phyloP scores from a whole-genome alignment of 1,140 invertebrate genomes.

The Cotesia vestalis region DNA sequence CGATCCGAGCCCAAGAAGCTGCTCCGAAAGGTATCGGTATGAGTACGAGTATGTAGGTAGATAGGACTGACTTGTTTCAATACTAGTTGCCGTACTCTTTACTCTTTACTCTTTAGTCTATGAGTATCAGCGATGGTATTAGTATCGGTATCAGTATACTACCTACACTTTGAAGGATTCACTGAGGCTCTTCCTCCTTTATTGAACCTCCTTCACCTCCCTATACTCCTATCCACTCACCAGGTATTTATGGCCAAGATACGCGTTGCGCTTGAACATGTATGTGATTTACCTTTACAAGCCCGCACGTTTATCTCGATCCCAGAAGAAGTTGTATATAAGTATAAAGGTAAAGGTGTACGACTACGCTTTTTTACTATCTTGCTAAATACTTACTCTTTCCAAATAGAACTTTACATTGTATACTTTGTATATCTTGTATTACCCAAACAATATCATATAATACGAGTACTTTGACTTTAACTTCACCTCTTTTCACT shows the following conservation, averaged over 20 bases:
- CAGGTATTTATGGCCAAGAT: constrained; percentile 31
- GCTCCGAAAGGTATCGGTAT: no score
- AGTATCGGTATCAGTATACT: no score
- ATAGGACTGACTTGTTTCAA: not conserved
- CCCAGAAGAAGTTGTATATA: not conserved
- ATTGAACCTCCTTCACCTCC: constrained; percentile 7
- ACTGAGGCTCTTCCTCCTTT: no score
- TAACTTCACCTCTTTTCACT: no score
- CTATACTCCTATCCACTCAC: not conserved
- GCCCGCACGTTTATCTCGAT: constrained; percentile 34
- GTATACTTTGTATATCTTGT: not conserved
- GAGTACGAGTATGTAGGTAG: not conserved
- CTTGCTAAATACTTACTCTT: not conserved
- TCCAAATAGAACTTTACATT: not conserved
- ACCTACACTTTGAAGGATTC: no score
- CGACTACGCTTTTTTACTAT: constrained; percentile 35
- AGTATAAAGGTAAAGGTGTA: constrained; percentile 7
- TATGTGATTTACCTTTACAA: constrained; percentile 37
- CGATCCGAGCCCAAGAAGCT: no score
- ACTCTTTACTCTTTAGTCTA: not conserved
- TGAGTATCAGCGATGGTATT: no score
- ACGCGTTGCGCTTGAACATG: constrained; percentile 31
- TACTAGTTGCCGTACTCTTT: not conserved
- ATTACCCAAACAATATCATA: not conserved
- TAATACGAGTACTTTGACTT: not conserved